phyloP scores from a whole-genome alignment of 2,888 invertebrate genomes.

The Euplexia lucipara region DNA sequence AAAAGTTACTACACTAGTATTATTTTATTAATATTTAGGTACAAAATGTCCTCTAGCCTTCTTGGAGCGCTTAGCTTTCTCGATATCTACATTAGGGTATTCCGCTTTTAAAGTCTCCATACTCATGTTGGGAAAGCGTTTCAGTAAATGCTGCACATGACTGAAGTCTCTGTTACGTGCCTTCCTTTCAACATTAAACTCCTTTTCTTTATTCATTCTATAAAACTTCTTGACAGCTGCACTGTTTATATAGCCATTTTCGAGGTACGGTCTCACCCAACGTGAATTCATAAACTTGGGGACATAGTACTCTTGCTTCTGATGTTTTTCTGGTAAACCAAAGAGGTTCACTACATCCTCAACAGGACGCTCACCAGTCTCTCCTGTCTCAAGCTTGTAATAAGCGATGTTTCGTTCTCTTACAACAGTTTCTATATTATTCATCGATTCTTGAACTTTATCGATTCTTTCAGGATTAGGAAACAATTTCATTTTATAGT shows the following conservation, averaged over 20 bases:
- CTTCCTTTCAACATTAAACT: slow-evolving; percentile 90
- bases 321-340: slow-evolving; percentile 91
- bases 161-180: slow-evolving; percentile 92
- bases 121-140: slow-evolving; percentile 95
- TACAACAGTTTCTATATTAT: slow-evolving; percentile 97
- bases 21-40: slow-evolving; percentile 81
- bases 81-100: slow-evolving; percentile 95
- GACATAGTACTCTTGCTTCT: slow-evolving; percentile 91
- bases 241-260: slow-evolving; percentile 89
- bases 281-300: slow-evolving; percentile 93
- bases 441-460: slow-evolving; percentile 98
- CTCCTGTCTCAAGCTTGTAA: slow-evolving; percentile 96
- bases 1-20: slow-evolving; percentile 36
- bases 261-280: slow-evolving; percentile 91
- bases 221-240: slow-evolving; percentile 91
- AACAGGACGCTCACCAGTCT: slow-evolving; percentile 94
- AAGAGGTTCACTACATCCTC: slow-evolving; percentile 91
- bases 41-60: slow-evolving; percentile 92
- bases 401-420: slow-evolving; percentile 98
- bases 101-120: slow-evolving; percentile 92
- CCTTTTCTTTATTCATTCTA: slow-evolving; percentile 92
- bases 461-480: slow-evolving; percentile 98
- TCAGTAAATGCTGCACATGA: slow-evolving; percentile 93
- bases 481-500: slow-evolving; percentile 92
- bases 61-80: slow-evolving; percentile 91